These are phyloP conservation scores for Avahi laniger DNA, from an alignment of 2,797 vertebrate genomes.

Conservation along the genomic window DNA sequence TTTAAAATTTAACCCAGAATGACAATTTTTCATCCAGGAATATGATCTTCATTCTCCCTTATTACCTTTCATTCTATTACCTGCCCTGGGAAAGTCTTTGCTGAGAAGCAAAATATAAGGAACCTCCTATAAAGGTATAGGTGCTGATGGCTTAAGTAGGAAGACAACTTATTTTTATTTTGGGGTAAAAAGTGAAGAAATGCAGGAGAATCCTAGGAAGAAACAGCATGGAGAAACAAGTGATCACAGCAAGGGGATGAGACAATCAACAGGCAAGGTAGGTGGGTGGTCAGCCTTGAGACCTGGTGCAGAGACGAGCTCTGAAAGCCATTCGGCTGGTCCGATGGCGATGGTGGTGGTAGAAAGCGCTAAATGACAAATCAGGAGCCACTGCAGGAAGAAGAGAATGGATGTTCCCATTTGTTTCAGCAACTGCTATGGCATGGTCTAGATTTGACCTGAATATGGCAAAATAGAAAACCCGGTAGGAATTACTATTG, in stretches of 20 bases:
- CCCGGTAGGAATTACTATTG: conserved; percentile 7
- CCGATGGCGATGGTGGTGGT: neutral
- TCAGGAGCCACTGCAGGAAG: neutral
- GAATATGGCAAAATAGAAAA: conserved; percentile 38
- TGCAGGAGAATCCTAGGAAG: neutral
- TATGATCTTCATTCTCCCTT: neutral
- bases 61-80: neutral
- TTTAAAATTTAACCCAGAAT: conserved; percentile 32
- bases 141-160: neutral
- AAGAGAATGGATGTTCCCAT: neutral
- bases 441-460: neutral
- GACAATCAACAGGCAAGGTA: neutral
- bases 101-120: neutral
- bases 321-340: neutral
- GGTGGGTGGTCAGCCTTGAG: neutral
- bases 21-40: neutral
- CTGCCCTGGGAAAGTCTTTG: neutral
- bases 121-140: neutral
- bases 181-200: conserved; percentile 34
- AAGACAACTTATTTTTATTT: neutral
- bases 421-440: neutral
- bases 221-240: neutral
- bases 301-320: neutral
- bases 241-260: neutral
- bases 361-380: neutral